A percentile compares a stretch with the other conserved stretches of the same genome.
phyloP scores from a whole-genome alignment of 1,140 invertebrate species.

The Eupeodes corollae region DNA sequence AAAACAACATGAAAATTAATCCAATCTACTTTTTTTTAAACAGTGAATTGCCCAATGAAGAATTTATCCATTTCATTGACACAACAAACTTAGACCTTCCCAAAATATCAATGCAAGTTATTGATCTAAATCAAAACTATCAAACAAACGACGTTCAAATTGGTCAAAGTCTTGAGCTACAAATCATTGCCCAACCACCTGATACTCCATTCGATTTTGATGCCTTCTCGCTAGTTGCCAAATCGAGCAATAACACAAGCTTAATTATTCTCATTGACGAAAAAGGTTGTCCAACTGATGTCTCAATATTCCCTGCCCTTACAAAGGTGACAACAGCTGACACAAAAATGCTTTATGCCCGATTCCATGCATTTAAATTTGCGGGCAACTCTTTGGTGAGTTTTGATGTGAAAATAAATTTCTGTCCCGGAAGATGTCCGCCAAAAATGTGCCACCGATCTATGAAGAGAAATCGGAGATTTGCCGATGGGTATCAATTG shows the following conservation, averaged over 20 bases:
- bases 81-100: constrained; percentile 16
- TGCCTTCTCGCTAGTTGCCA: constrained; percentile 34
- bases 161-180: constrained; percentile 30
- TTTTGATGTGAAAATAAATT: constrained; percentile 42
- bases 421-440: constrained; percentile 36
- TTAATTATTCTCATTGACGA: constrained; percentile 47
- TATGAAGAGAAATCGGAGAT: background rate
- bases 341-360: constrained; percentile 28
- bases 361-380: constrained; percentile 44
- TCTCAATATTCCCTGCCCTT: constrained; percentile 38
- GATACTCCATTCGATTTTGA: constrained; percentile 21
- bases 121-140: constrained; percentile 28
- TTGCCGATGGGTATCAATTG: background rate
- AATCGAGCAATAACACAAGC: constrained; percentile 37
- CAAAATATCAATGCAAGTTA: constrained; percentile 25
- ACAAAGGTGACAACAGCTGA: constrained; percentile 25
- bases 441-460: constrained; percentile 20
- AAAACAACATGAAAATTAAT: too few relatives aligned
- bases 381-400: constrained; percentile 37
- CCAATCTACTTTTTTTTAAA: background rate
- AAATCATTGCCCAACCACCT: constrained; percentile 26
- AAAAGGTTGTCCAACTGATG: constrained; percentile 49
- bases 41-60: constrained; percentile 20
- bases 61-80: constrained; percentile 22
- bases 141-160: constrained; percentile 32